Percentiles rank a stretch among this genome's conserved stretches.
Conservation (phyloP, 2,113 vertebrate species). For the Lagopus muta region DNA sequence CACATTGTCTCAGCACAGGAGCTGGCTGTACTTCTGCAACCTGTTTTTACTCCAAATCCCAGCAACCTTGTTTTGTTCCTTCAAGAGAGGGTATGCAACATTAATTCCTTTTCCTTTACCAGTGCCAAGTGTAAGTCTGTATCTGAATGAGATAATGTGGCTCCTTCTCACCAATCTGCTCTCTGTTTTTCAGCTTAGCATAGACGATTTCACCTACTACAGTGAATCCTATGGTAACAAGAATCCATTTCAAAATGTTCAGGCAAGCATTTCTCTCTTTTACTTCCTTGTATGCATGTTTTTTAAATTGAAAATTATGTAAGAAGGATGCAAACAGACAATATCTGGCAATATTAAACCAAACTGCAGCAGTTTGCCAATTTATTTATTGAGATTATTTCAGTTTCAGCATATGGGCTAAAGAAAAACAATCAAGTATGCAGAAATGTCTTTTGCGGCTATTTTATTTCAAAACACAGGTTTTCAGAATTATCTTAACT, state of each 20-base stretch:
- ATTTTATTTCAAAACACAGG: neutral
- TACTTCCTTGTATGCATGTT: neutral
- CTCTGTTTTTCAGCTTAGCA: conserved; percentile 66
- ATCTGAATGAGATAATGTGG: neutral
- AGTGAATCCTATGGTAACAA: conserved; percentile 52
- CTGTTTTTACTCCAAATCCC: conserved; percentile 14
- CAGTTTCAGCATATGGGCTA: neutral
- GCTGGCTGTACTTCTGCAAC: conserved; percentile 2
- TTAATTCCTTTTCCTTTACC: neutral
- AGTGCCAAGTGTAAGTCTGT: neutral
- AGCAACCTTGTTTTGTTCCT: conserved; percentile 64
- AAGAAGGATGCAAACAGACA: neutral
- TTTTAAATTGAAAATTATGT: neutral
- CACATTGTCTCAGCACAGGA: conserved; percentile 39
- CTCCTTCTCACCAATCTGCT: conserved; percentile 22
- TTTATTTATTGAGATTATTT: neutral
- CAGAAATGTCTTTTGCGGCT: neutral
- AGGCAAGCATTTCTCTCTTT: conserved; percentile 66
- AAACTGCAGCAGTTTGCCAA: neutral
- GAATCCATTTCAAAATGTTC: conserved; percentile 69
- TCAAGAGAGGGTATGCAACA: conserved; percentile 48
- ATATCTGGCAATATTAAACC: neutral
- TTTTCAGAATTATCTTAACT: neutral
- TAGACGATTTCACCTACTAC: conserved; percentile 69
- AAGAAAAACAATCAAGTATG: neutral